Conservation (phyloP, 2,113 vertebrate genomes). For the Poeciliopsis prolifica region DNA sequence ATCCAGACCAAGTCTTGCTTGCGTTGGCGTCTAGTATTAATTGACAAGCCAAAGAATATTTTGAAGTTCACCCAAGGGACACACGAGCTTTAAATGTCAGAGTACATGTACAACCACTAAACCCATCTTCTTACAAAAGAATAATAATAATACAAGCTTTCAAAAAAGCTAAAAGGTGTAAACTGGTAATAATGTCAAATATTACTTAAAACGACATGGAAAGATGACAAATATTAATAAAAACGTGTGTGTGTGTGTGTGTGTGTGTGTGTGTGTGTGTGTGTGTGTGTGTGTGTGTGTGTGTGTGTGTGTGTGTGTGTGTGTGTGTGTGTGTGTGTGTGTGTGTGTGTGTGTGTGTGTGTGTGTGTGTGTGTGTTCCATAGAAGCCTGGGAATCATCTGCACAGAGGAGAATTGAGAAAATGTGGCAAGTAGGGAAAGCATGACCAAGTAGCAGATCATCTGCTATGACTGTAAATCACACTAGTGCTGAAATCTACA, state of each 20-base stretch:
- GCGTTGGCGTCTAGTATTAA: conserved; percentile 15
- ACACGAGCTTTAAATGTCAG: conserved; percentile 32
- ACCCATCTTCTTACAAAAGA: conserved; percentile 5
- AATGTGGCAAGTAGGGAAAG: conserved; percentile 49
- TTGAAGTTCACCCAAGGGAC: conserved; percentile 40
- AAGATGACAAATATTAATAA: neutral
- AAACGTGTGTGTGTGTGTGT: neutral
- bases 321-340: no score
- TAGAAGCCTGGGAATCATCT: conserved; percentile 54
- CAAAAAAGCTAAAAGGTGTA: neutral
- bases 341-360: no score
- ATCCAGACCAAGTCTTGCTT: conserved; percentile 15
- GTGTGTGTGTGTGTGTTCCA: no score
- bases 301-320: no score
- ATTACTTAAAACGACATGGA: neutral
- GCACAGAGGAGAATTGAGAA: conserved; percentile 44
- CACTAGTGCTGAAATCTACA: conserved; percentile 25
- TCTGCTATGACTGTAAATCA: conserved; percentile 56
- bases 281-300: no score
- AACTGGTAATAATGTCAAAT: neutral
- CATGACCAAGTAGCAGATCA: conserved; percentile 52
- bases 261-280: no score
- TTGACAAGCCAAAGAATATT: conserved; percentile 28
- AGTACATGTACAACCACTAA: neutral
- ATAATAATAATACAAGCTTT: neutral